Base-by-base conservation (phyloP, 1,140 invertebrate species). In the Tenebrio molitor region DNA sequence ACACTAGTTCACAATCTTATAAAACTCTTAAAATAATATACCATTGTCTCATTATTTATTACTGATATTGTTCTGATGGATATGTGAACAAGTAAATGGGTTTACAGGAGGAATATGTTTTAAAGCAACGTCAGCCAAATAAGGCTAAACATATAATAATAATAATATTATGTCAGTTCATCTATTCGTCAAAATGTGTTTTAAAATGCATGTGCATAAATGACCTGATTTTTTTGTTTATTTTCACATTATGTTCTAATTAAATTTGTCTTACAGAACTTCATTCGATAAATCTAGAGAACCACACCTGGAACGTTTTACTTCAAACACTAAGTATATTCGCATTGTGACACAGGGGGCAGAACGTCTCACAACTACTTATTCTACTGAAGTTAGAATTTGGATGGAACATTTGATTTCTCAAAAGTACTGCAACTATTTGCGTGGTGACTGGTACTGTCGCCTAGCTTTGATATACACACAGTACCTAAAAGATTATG, bases 351-450 rank as follows among this genome's bases (percentile, higher is more conserved):
- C 44, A 19, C 5, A 12, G n/a, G 44, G 44, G 1, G 10, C 19
- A 3, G 23, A 50, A 50, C 44, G 23, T 19, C 6, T 50, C 70
- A 74, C 70, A 15, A 64, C 53, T 7, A 62, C 41, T n/a, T 46
- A 41, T 34, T 67, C 64, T 33, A 17, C 66, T 7, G 36, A 75
- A 7, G 77, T 75, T 2, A 66, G 71, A 53, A 64, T 19, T 8
- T 79, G 76, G 76, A 12, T 74, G 21, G 65, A 76, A 42, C 77
- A 50, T 21, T 34, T 79, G n/a, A 74, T 74, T 16, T 16, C 67
- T 36, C 36, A 66, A 0, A 66, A 69, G 15, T 73, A 44, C 2
- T 12, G 63, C 12, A 67, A 53, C 5, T 16, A 64, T 8, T 53
- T 41, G 53, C 23, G 68, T 1, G 76, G 71, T 16, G 15, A 15